phyloP scores from a whole-genome alignment of 53 echinoderm and acorn worm species.

The Temnopleurus reevesii region DNA sequence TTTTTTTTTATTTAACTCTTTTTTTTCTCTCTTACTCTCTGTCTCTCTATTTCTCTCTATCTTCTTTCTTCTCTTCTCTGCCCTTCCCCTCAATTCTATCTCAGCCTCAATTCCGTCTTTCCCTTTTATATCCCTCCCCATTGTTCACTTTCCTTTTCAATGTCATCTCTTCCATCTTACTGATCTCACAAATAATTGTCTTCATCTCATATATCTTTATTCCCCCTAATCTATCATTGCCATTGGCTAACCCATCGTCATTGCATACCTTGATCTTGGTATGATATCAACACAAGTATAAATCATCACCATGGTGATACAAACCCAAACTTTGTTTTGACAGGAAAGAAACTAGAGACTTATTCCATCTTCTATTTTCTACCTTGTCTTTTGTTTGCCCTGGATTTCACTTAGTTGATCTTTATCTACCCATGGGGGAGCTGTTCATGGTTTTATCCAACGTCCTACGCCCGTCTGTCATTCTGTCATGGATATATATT shows the following conservation, averaged over 20 bases:
- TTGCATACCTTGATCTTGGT: no score
- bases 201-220: no score
- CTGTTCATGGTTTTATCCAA: not conserved
- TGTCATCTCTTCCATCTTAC: no score
- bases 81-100: not conserved
- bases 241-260: not conserved
- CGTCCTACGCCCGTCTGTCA: slow-evolving; percentile 7
- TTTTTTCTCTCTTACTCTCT: not conserved
- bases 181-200: no score
- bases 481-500: not conserved
- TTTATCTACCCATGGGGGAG: not conserved
- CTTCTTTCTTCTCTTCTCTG: not conserved
- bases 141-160: not conserved
- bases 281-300: not conserved
- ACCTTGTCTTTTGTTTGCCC: slow-evolving; percentile 1
- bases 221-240: not conserved
- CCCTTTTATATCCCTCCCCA: not conserved
- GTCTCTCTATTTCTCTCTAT: not conserved
- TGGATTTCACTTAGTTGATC: not conserved
- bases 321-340: slow-evolving; percentile 16
- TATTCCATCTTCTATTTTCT: not conserved
- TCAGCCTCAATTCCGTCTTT: not conserved
- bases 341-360: slow-evolving; percentile 2
- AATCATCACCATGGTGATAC: not conserved
- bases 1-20: not conserved